phyloP scores from a whole-genome alignment of 2,888 invertebrate species.

The Erebia palarica region DNA sequence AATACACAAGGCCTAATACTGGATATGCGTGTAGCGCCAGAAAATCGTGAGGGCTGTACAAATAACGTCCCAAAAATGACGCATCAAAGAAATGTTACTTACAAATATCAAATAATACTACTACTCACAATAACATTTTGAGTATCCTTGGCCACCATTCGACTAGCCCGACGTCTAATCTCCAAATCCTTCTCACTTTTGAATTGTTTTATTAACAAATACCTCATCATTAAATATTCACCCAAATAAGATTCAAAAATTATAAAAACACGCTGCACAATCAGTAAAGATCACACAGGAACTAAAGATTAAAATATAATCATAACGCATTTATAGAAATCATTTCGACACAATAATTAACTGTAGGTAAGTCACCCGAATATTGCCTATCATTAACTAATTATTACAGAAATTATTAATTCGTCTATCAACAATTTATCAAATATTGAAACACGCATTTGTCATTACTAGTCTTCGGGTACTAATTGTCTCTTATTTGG shows the following conservation, averaged over 20 bases:
- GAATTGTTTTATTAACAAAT: conserved; percentile 21
- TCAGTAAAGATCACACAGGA: conserved; percentile 27
- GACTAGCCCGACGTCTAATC: conserved; percentile 14
- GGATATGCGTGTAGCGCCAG: too few species aligned
- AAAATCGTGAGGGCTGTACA: too few species aligned
- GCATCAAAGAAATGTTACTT: too few species aligned
- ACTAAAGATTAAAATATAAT: conserved; percentile 49
- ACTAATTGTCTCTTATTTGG: conserved; percentile 22
- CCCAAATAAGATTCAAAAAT: not conserved
- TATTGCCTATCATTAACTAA: conserved; percentile 59
- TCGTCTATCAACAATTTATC: conserved; percentile 35
- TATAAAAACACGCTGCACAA: not conserved
- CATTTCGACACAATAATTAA: conserved; percentile 59
- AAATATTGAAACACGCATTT: conserved; percentile 43
- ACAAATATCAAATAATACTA: not conserved
- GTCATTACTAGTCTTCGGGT: conserved; percentile 20
- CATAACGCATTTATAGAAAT: conserved; percentile 57
- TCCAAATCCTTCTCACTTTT: conserved; percentile 13
- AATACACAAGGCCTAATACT: too few species aligned
- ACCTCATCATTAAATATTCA: conserved; percentile 22
- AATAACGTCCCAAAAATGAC: too few species aligned
- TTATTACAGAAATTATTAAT: conserved; percentile 46
- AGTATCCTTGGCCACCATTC: conserved; percentile 32
- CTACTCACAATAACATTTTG: conserved; percentile 41
- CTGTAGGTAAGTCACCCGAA: conserved; percentile 54